Evolutionary conservation across 1,140 invertebrate species (phyloP).

Genomic region (Drosophila guanche): DNA sequence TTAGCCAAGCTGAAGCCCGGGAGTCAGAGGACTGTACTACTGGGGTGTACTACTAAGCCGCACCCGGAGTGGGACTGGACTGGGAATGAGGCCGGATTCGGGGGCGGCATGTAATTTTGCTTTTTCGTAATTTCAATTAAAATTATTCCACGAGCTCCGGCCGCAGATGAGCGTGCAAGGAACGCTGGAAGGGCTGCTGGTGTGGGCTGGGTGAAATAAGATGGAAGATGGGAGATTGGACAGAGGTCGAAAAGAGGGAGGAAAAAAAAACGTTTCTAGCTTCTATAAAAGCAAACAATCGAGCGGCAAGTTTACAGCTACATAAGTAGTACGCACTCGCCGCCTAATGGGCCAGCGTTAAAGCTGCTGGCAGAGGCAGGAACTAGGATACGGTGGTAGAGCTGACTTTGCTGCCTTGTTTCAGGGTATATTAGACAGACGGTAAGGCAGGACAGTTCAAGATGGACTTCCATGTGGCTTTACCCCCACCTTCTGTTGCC

Average conservation of each 20-base stretch:
- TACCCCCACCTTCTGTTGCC: background rate
- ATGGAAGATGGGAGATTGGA: conserved; percentile 1
- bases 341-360: conserved; percentile 66
- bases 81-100: conserved; percentile 2
- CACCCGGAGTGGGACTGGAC: background rate
- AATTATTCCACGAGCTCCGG: conserved; percentile 68
- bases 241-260: background rate
- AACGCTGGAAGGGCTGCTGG: too few species aligned
- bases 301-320: conserved; percentile 74
- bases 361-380: too few species aligned
- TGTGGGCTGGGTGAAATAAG: background rate
- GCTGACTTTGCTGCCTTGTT: conserved; percentile 4
- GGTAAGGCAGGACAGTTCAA: too few species aligned
- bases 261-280: conserved; percentile 35
- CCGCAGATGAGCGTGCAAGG: conserved; percentile 18
- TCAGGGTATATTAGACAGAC: background rate
- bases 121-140: conserved; percentile 77
- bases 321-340: conserved; percentile 73
- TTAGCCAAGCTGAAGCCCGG: conserved; percentile 19
- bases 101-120: conserved; percentile 60
- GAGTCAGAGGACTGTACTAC: too few species aligned
- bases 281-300: conserved; percentile 56
- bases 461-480: background rate
- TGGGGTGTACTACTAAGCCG: background rate
- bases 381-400: conserved; percentile 9